Conservation (phyloP, 2,888 invertebrate genomes). For the Xylophagus ater region DNA sequence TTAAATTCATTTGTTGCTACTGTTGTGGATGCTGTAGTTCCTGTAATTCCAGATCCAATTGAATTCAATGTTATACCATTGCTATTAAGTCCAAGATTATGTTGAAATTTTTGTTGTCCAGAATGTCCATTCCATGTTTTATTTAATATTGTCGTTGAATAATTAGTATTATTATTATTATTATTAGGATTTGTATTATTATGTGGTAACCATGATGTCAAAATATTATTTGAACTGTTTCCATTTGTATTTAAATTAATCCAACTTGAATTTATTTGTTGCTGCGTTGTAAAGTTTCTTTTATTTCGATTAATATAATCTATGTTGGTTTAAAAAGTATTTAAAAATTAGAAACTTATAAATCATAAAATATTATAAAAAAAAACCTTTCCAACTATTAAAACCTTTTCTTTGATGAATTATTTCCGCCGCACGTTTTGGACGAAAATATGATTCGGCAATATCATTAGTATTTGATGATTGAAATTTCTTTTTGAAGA, state of each 20-base stretch:
- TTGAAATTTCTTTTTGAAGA: not conserved
- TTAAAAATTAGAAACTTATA: not conserved
- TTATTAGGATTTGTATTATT: too few species aligned
- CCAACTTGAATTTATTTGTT: slow-evolving; percentile 7
- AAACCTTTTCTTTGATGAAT: slow-evolving; percentile 45
- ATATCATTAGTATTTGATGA: slow-evolving; percentile 46
- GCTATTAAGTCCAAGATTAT: not conserved
- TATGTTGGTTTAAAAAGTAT: not conserved
- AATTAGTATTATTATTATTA: too few species aligned
- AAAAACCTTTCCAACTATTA: slow-evolving; percentile 43
- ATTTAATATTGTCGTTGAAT: slow-evolving; percentile 2
- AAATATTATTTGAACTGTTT: slow-evolving; percentile 3
- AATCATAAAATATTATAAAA: not conserved
- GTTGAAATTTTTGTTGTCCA: not conserved
- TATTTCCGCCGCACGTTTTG: slow-evolving; percentile 47
- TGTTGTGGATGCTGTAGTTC: not conserved
- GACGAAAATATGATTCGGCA: slow-evolving; percentile 62
- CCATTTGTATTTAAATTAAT: slow-evolving; percentile 1
- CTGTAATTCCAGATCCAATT: too few species aligned
- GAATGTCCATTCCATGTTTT: slow-evolving; percentile 10
- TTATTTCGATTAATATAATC: slow-evolving; percentile 4
- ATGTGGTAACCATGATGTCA: slow-evolving; percentile 10
- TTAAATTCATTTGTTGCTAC: not conserved
- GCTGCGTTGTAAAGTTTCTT: not conserved
- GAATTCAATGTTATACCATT: not conserved